A percentile compares a stretch with the other conserved stretches of the same genome.
Evolutionary conservation across 2,888 invertebrate genomes (phyloP).

Genomic region (Tipula vernalis): DNA sequence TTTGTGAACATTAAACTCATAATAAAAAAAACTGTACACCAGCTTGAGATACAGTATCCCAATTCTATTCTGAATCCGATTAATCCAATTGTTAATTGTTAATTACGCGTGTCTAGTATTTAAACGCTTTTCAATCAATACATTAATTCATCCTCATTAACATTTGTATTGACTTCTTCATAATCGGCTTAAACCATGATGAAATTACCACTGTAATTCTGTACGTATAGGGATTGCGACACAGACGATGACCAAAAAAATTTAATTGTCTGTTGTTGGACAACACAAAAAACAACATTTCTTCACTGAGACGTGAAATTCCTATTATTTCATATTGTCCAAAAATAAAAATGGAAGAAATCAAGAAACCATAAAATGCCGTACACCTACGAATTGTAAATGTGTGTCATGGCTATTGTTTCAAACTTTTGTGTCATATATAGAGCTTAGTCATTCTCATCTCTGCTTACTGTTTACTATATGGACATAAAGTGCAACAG

Average conservation of each 20-base stretch:
- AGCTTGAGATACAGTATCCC: not conserved
- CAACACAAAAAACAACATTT: not conserved
- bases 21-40: too few relatives aligned
- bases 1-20: not conserved
- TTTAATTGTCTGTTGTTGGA: not conserved
- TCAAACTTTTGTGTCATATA: not conserved
- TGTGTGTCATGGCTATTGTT: not conserved
- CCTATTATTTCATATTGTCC: not conserved
- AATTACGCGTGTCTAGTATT: not conserved
- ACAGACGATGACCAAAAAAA: not conserved
- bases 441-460: not conserved
- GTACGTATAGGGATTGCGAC: not conserved
- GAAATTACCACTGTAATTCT: not conserved
- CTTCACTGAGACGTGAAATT: not conserved
- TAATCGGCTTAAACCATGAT: not conserved
- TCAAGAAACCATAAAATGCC: not conserved
- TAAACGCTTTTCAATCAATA: not conserved
- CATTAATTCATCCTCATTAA: not conserved
- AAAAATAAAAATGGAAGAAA: not conserved
- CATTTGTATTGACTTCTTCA: not conserved
- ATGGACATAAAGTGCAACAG: not conserved
- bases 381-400: not conserved
- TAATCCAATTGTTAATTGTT: not conserved
- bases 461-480: not conserved
- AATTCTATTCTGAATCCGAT: not conserved